phyloP scores from a whole-genome alignment of 2,113 vertebrate genomes.

The Bubalus kerabau region DNA sequence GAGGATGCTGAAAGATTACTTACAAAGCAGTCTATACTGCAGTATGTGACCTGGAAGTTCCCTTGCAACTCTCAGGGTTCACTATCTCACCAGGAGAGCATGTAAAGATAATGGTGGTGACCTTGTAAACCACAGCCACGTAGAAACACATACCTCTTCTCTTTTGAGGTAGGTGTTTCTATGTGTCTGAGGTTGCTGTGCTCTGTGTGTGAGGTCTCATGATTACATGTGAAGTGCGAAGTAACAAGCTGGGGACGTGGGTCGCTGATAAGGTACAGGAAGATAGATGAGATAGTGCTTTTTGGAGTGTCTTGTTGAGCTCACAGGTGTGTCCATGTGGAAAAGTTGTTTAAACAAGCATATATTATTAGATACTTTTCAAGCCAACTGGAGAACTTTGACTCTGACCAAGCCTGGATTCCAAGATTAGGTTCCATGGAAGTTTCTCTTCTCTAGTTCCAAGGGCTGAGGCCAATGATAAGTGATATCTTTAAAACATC shows the following conservation, averaged over 20 bases:
- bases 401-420: background rate
- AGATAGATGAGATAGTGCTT: background rate
- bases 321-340: background rate
- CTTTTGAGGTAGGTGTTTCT: background rate
- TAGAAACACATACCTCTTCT: background rate
- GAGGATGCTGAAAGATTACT: background rate
- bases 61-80: background rate
- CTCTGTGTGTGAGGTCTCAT: background rate
- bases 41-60: background rate
- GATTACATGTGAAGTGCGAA: background rate
- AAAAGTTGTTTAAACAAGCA: background rate
- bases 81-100: background rate
- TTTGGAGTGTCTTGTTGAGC: background rate
- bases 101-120: background rate
- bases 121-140: background rate
- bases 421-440: background rate
- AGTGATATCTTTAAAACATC: background rate
- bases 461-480: background rate
- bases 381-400: background rate
- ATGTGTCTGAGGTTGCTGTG: background rate
- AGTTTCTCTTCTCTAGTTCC: background rate
- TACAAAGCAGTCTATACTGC: background rate
- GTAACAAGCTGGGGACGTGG: background rate
- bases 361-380: background rate
- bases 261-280: background rate